Base-by-base conservation (phyloP, 2,113 vertebrate species). In the human region DNA sequence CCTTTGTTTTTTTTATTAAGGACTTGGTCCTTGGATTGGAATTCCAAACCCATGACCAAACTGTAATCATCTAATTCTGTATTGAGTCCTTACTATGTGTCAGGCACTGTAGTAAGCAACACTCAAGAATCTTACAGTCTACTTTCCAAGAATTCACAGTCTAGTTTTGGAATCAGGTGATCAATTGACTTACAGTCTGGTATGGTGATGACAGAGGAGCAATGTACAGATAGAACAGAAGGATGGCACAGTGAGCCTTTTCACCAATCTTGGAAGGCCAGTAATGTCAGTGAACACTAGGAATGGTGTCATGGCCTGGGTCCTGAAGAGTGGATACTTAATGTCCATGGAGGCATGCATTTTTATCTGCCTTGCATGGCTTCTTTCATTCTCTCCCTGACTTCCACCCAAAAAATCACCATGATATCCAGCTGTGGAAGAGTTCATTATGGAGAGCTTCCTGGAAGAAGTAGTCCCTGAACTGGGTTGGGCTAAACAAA, bases 361-460 rank as follows among this genome's bases (percentile, higher is more conserved):
- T 68, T 87, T 57, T 6, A 0, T 79, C 17, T 78, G 8, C 25
- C 64, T 35, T 61, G 14, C 17, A 0, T 57, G 52, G 2, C 43
- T 78, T 82, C 64, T 96, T 96, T 80, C 45, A 64, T 1, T 52
- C 25, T 76, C 0, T 61, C 27, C 23, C 8, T 61, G 25, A 40
- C 43, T 7, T 11, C 40, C 32, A 79, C 52, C 35, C 25, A 38
- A 32, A 88, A 92, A 79, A 80, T 76, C 9, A 35, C 2, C 38
- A 18, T 75, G 64, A 40, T 20, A 35, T 52, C 8, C 23, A 45
- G 12, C 30, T 30, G 13, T 64, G 50, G 9, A 23, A 72, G 61
- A 50, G 90, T n/a, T 78, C 76, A 25, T 66, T 55, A 55, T 83
- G 12, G 66, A 81, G 70, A 25, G 59, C 57, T 89, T 90, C 93